Evolutionary conservation across 2,113 vertebrate species (phyloP), one percentile per base, ranked within the genome.

Genomic region (Chinchilla lanigera): DNA sequence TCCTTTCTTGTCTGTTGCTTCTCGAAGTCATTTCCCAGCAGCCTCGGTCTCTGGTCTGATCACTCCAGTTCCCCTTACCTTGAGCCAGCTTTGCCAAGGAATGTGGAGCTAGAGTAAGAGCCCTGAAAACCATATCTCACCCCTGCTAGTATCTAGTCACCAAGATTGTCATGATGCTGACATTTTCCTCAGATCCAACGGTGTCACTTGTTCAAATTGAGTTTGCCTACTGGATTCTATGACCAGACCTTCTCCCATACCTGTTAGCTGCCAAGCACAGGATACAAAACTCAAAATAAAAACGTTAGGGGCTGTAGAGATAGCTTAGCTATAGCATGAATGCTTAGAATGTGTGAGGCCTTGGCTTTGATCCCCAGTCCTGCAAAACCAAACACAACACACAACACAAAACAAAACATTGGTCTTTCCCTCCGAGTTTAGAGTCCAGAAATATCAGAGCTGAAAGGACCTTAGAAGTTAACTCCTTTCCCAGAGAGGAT

Each of bases 141-240:
- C 67, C 38, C 81, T 92, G 56, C 87, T 92, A 84, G 84, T 56
- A 75, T 60, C 65, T 56, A 98, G 92, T 97, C 90, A 96, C 93
- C 71, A 84, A 89, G 61, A 96, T 84, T 50, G 22, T 87, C 89
- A 50, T 67, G 58, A 95, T 65, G 91, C 90, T 50, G 65, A 96
- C 85, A 83, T 87, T 95, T 96, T 92, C 95, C 47, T 97, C 81
- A 69, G 90, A 96, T 87, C 60, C 47, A 44, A 61, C 77, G 41
- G 89, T 86, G 87, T 67, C 94, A 93, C 95, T 94, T 95, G 88
- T 90, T 95, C 93, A 95, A 96, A 92, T n/a, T 96, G 90, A 47
- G 77, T 96, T 95, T 97, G 95, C 93, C 94, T 96, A 60, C 86
- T 96, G 93, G 75, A 94, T 97, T 94, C 82, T 69, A 87, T 56